Percentiles rank a stretch among this genome's conserved stretches.
These are phyloP conservation scores for Alcis repandata DNA, from an alignment of 2,888 invertebrate genomes.

Conservation along the genomic window DNA sequence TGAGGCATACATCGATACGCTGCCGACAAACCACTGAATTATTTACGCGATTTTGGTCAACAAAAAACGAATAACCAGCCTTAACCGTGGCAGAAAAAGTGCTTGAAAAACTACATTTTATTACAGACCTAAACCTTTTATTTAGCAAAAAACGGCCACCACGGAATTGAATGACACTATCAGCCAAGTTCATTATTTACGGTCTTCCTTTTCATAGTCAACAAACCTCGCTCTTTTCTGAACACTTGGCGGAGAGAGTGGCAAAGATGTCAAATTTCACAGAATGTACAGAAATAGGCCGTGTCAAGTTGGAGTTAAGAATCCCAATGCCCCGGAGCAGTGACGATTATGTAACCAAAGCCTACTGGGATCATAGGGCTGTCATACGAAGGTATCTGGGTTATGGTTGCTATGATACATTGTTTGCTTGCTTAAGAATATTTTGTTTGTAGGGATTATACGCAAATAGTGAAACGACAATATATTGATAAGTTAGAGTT, in stretches of 20 bases:
- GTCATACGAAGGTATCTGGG: conserved; percentile 39
- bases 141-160: conserved; percentile 38
- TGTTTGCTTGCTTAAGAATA: not conserved
- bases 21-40: not conserved
- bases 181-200: conserved; percentile 43
- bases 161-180: conserved; percentile 44
- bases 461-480: no score
- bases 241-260: conserved; percentile 55
- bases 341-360: conserved; percentile 80
- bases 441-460: not conserved
- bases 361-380: conserved; percentile 66
- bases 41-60: not conserved
- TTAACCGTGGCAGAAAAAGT: conserved; percentile 7
- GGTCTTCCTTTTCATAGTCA: conserved; percentile 44
- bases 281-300: conserved; percentile 79
- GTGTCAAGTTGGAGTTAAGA: conserved; percentile 81
- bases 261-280: conserved; percentile 75
- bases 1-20: not conserved
- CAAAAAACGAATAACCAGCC: conserved; percentile 1
- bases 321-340: conserved; percentile 74
- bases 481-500: no score
- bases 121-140: conserved; percentile 37
- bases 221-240: conserved; percentile 51
- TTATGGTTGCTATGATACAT: conserved; percentile 7
- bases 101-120: conserved; percentile 27